Conservation (phyloP, 2,888 invertebrate species). For the Synergus japonicus region DNA sequence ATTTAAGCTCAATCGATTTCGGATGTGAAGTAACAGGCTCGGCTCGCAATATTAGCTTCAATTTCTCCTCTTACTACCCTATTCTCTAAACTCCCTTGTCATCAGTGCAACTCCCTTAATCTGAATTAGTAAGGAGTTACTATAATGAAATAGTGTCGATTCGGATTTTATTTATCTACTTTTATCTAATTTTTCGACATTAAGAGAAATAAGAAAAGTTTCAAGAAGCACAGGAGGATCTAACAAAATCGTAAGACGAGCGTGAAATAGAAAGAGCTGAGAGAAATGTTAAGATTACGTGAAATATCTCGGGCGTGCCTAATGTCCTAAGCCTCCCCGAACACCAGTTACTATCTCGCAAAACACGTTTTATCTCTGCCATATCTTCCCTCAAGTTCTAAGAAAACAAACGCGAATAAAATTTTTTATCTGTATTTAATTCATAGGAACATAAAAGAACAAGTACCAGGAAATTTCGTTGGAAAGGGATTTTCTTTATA, state of each 20-base stretch:
- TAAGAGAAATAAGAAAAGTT: neutral
- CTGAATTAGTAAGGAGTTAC: too few relatives aligned
- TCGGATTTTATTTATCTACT: neutral
- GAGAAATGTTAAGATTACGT: slow-evolving; percentile 42
- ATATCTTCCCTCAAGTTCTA: neutral
- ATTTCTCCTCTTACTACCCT: slow-evolving; percentile 15
- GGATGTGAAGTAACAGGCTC: slow-evolving; percentile 60
- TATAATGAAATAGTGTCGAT: neutral
- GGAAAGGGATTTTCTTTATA: neutral
- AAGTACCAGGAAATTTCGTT: neutral
- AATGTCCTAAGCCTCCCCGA: slow-evolving; percentile 36
- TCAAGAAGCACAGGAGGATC: neutral
- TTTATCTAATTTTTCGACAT: neutral
- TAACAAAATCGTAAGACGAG: neutral
- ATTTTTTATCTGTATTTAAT: neutral
- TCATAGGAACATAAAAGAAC: neutral
- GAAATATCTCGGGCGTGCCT: slow-evolving; percentile 44
- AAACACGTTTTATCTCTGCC: neutral
- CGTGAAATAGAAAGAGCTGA: slow-evolving; percentile 11
- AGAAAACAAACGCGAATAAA: neutral
- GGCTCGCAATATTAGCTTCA: slow-evolving; percentile 60
- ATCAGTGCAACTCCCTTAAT: neutral
- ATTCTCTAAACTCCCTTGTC: neutral
- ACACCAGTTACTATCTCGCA: slow-evolving; percentile 9
- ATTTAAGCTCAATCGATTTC: slow-evolving; percentile 75